These are phyloP conservation scores for Zoroaster sp. DNA, from an alignment of 53 echinoderm and acorn worm genomes.

Conservation along the genomic window DNA sequence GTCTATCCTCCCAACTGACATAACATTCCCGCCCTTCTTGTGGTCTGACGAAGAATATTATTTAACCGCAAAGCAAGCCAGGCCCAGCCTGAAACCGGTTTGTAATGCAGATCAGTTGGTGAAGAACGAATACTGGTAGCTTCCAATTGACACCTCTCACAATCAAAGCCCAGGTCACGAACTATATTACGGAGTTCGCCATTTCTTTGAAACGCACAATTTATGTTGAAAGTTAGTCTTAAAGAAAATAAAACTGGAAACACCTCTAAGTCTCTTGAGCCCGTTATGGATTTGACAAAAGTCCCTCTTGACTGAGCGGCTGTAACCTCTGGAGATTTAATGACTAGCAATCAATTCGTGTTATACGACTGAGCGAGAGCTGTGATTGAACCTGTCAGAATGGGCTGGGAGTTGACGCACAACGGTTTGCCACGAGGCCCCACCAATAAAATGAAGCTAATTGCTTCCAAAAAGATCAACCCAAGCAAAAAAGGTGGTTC, in stretches of 20 bases:
- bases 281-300: background rate
- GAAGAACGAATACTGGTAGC: background rate
- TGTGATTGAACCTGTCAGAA: conserved; percentile 12
- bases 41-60: background rate
- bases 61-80: background rate
- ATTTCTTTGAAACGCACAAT: background rate
- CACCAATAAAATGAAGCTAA: background rate
- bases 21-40: background rate
- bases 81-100: background rate
- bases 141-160: background rate
- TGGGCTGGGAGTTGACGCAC: background rate
- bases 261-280: conserved; percentile 8
- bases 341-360: conserved; percentile 4
- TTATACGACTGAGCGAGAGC: background rate
- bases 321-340: conserved; percentile 3
- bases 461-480: background rate
- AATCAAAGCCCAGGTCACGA: background rate
- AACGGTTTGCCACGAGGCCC: background rate
- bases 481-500: background rate
- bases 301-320: background rate
- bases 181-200: background rate
- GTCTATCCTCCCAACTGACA: background rate
- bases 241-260: conserved; percentile 4
- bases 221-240: background rate
- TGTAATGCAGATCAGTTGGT: background rate